Evolutionary conservation across 2,888 invertebrate species (phyloP), one percentile per base, ranked within the genome.

Genomic region (Carabus problematicus): DNA sequence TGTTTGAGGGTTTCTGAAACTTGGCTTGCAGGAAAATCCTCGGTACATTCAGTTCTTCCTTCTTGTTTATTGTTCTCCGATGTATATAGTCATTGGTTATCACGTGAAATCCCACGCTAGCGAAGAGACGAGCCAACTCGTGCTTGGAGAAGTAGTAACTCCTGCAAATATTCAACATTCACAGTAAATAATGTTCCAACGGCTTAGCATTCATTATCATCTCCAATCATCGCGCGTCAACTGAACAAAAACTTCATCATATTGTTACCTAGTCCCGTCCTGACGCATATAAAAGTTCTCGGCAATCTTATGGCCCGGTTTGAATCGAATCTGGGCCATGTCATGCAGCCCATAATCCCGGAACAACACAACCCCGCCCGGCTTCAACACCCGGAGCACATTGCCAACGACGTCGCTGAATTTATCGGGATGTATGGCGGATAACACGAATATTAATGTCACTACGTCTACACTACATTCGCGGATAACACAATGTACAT

Each of bases 221-320:
- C n/a, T n/a, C n/a, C n/a, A n/a, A 77, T 79, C 79, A 79, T 68
- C 43, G 52, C 55, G 56, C 47, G 62, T 81, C 80, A 80, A 77
- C 73, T 81, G 81, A 80, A 80, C 79, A 81, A 81, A 79, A 76
- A 72, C 72, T 45, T 80, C 80, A 81, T 79, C 79, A 79, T 68
- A 60, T 40, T 70, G 52, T 52, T 79, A 90, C 88, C 96, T 88
- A 0, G 98, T 98, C 0, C 97, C 97, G 87, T 99, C 98, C 81
- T 98, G 98, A 14, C 98, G 84, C 86, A 95, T 93, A 79, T 98
- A 99, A 75, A 97, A 93, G 79, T 96, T 94, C 2, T 98, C 96
- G 0, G 89, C 82, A 60, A 98, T 92, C 81, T 98, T 97, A 78
- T 94, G 91, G 0, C 97, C 97, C 0, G 95, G 89, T 72, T 94